Conservation (phyloP, 2,113 vertebrate species). For the Leucosticte australis region DNA sequence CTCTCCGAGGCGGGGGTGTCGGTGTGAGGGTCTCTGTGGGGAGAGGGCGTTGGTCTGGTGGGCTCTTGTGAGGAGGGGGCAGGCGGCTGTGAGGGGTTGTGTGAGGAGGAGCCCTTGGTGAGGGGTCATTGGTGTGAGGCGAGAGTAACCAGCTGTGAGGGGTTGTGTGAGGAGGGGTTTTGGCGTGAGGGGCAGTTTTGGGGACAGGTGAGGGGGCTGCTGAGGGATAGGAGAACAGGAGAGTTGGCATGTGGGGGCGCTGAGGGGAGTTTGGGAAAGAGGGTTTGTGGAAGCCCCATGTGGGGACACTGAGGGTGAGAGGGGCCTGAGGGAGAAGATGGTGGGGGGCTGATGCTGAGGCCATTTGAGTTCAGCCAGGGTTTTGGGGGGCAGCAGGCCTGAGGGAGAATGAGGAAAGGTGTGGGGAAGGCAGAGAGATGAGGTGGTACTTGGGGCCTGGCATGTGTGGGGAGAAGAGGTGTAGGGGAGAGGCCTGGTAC, state of each 20-base stretch:
- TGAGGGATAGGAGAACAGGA: no score
- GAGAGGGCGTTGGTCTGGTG: background rate
- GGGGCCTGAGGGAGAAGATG: background rate
- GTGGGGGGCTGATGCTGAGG: background rate
- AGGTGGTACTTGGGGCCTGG: background rate
- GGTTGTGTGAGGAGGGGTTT: no score
- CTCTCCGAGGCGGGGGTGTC: no score
- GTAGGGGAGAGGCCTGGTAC: background rate
- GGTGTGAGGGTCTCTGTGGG: background rate
- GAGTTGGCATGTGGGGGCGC: no score
- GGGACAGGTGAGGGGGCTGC: no score
- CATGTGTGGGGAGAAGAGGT: fast-evolving
- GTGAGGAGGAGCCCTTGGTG: background rate
- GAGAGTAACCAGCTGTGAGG: no score
- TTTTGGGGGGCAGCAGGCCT: no score
- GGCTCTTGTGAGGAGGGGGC: background rate
- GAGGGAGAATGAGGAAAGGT: background rate
- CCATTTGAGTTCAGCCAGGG: fast-evolving
- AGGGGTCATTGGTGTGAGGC: background rate
- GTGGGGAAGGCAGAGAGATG: fast-evolving
- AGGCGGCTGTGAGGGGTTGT: background rate
- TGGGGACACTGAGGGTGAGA: background rate
- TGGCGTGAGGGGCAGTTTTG: background rate
- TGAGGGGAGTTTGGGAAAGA: background rate
- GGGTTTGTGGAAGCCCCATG: background rate